Conservation (phyloP, 2,888 invertebrate genomes). For the Venusia cambrica region DNA sequence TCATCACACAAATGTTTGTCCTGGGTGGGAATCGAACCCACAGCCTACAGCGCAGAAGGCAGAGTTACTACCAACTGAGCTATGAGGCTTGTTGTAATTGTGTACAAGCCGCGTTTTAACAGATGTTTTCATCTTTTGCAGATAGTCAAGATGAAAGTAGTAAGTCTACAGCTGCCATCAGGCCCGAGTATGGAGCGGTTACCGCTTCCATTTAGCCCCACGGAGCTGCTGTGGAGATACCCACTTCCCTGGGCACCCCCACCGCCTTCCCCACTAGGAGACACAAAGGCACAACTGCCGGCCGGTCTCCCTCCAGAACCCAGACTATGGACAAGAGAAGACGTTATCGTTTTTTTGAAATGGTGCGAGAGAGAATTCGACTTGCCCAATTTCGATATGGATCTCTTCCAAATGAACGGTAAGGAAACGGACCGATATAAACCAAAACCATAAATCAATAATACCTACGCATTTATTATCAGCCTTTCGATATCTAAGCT, state of each 20-base stretch:
- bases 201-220: conserved; percentile 90
- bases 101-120: conserved; percentile 3
- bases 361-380: conserved; percentile 97
- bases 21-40: too few species aligned
- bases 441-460: conserved; percentile 5
- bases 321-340: conserved; percentile 93
- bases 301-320: conserved; percentile 92
- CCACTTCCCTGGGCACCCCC: conserved; percentile 88
- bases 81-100: background rate
- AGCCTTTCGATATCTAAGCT: conserved; percentile 7
- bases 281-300: conserved; percentile 93
- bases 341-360: conserved; percentile 91
- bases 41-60: too few species aligned
- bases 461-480: conserved; percentile 11
- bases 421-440: conserved; percentile 43
- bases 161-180: conserved; percentile 86
- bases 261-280: conserved; percentile 86
- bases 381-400: conserved; percentile 94
- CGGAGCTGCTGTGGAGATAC: conserved; percentile 93
- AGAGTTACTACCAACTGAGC: too few species aligned
- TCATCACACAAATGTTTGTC: too few species aligned
- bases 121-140: conserved; percentile 44
- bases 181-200: conserved; percentile 88
- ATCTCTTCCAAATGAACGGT: conserved; percentile 98
- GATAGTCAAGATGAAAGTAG: conserved; percentile 83